Evolutionary conservation across 2,113 vertebrate species (phyloP), one percentile per base, ranked within the genome.

Genomic region (Dolichallabes microphthalmus): DNA sequence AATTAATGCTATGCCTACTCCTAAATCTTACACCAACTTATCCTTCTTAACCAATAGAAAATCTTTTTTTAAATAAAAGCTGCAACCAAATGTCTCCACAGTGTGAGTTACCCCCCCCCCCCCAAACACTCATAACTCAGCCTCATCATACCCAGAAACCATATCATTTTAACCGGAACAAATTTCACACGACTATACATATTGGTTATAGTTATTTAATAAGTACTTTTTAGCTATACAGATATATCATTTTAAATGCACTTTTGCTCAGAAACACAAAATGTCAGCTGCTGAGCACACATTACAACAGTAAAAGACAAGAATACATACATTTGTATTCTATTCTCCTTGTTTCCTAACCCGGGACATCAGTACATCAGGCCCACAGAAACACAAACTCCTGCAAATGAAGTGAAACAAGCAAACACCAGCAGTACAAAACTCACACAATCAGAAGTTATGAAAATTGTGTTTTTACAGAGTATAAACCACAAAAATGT

Each of bases 131-230:
- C 81, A 86, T 76, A 52, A 76, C 39, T 73, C n/a, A 53, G 55
- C 52, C 39, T 58, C 53, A 71, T 77, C 32, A 78, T 53, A 82
- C 27, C 61, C 17, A 35, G 45, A 45, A 53, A 32, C 45, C 45
- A 60, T 63, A 88, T 39, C 66, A 87, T 63, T 82, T 80, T 58
- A 61, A 55, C n/a, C 9, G 7, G 25, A 66, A 86, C 73, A 88
- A 53, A 89, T 64, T 64, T 71, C 25, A 88, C 83, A 83, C 82
- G 69, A 64, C 45, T 25, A 35, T 60, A 20, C 76, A 81, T 74
- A 73, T 73, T 88, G 85, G 63, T 89, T 88, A 90, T 88, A 88
- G 75, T 87, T 76, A 88, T 90, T 90, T 89, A 89, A 87, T 90
- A 88, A 87, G 86, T 80, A 82, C 80, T 86, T 89, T 86, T 79